Base-by-base conservation (phyloP, 2,888 invertebrate genomes). In the Mallateleia sp. region DNA sequence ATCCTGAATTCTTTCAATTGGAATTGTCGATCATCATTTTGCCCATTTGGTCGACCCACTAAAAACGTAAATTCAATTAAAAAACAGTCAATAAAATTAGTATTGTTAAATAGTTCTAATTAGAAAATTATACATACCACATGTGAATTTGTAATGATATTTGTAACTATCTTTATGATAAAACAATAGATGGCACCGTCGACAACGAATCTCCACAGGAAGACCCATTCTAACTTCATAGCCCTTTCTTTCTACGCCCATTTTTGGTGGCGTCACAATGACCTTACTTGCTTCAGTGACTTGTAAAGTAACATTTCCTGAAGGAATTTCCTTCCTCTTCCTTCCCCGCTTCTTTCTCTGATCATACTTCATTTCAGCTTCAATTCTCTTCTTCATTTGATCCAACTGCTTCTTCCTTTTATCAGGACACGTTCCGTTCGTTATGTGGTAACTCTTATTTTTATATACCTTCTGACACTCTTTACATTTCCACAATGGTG, bases 151-250 rank as follows among this genome's bases (percentile, higher is more conserved):
- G 14, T 7, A 15, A 22, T 80, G 71, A 56, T 80, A 80, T 1
- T 45, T 42, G n/a, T 64, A 47, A 50, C 64, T 50, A n/a, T 71
- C 71, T 22, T 64, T 28, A 24, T 80, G 80, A 45, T 80, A 71
- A 56, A 81, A 81, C 1, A 34, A 25, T 1, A 3, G 24, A 0
- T 9, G 14, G n/a, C 80, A 81, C 47, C 22, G 11, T n/a, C 25
- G 22, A 20, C 80, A 81, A 6, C 20, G n/a, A 22, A 34, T 18
- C 2, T 34, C 7, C 25, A 50, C 47, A n/a, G 34, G 18, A 22
- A 28, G 38, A 4, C 72, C 80, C 15, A 14, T 56, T 24, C 2
- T 45, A 0, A 28, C 0, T 25, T 38, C n/a, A 15, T 79, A 79
- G 0, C 78, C 78, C n/a, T n/a, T n/a, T n/a, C n/a, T n/a, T n/a